A percentile compares a stretch with the other conserved stretches of the same genome.
Conservation (phyloP, 1,140 invertebrate genomes). For the Dryas iulia region DNA sequence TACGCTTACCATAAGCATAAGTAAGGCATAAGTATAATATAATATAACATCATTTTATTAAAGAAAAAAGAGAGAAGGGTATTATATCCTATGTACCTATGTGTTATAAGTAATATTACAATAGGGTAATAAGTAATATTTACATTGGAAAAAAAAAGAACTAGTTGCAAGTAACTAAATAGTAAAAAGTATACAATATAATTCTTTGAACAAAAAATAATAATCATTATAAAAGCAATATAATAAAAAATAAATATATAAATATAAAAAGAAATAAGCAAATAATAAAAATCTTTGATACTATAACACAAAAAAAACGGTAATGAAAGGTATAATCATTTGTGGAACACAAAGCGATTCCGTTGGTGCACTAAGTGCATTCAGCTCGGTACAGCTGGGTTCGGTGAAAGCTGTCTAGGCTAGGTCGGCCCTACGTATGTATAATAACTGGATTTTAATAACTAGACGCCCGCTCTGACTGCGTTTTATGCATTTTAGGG, state of each 20-base stretch:
- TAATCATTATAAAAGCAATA: not conserved
- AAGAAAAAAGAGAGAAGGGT: no score
- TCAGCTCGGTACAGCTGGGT: slow-evolving; percentile 25
- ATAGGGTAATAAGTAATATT: no score
- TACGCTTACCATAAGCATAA: no score
- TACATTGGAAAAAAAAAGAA: not conserved
- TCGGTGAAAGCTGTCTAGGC: slow-evolving; percentile 38
- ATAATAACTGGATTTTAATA: slow-evolving; percentile 34
- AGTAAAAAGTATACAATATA: no score
- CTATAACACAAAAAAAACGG: not conserved
- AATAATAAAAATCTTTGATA: slow-evolving; percentile 2
- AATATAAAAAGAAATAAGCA: not conserved
- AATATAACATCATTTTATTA: no score
- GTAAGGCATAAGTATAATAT: no score
- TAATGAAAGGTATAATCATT: slow-evolving; percentile 3
- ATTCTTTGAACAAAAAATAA: no score
- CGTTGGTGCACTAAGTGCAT: slow-evolving; percentile 16
- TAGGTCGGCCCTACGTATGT: slow-evolving; percentile 35
- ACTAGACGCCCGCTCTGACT: slow-evolving; percentile 26
- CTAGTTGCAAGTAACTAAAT: no score
- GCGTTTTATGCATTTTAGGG: slow-evolving; percentile 26
- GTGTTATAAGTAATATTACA: no score
- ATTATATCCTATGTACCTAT: no score
- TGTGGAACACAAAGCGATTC: slow-evolving; percentile 2
- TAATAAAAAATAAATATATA: not conserved